These are phyloP conservation scores for Malacoctenus gilli DNA, from an alignment of 2,797 vertebrate species.

Conservation along the genomic window DNA sequence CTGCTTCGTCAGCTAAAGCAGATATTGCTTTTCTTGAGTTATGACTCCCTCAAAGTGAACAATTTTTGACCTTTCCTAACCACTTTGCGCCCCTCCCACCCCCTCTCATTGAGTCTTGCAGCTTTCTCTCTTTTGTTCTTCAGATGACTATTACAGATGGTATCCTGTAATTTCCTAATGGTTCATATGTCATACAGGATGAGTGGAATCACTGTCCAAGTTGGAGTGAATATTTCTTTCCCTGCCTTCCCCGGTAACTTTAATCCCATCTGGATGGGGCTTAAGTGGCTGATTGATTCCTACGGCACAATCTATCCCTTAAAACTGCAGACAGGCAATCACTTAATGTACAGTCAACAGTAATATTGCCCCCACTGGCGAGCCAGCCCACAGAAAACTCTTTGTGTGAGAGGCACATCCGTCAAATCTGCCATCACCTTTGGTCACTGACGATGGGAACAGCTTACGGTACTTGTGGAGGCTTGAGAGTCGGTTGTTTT, in stretches of 20 bases:
- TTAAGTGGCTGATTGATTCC: constrained; percentile 4
- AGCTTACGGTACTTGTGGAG: neutral
- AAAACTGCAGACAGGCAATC: neutral
- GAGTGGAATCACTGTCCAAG: neutral
- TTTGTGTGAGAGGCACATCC: neutral
- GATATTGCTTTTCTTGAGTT: neutral
- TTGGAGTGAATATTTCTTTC: neutral
- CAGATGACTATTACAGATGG: neutral
- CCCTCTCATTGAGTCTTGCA: neutral
- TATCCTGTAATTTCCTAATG: constrained; percentile 1
- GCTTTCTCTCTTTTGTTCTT: neutral
- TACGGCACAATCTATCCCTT: neutral
- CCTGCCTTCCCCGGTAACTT: neutral
- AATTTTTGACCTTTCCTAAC: neutral
- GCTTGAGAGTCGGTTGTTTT: neutral
- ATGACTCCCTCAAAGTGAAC: neutral
- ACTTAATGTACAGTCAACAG: neutral
- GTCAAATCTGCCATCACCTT: neutral
- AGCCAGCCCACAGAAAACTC: neutral
- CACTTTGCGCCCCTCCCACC: neutral
- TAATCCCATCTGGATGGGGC: neutral
- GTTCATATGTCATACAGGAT: neutral
- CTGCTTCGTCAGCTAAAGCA: neutral
- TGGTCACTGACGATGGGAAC: neutral
- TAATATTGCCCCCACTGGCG: neutral